These are phyloP conservation scores for Mionectes macconnelli DNA, from an alignment of 2,113 vertebrate genomes.

Conservation along the genomic window DNA sequence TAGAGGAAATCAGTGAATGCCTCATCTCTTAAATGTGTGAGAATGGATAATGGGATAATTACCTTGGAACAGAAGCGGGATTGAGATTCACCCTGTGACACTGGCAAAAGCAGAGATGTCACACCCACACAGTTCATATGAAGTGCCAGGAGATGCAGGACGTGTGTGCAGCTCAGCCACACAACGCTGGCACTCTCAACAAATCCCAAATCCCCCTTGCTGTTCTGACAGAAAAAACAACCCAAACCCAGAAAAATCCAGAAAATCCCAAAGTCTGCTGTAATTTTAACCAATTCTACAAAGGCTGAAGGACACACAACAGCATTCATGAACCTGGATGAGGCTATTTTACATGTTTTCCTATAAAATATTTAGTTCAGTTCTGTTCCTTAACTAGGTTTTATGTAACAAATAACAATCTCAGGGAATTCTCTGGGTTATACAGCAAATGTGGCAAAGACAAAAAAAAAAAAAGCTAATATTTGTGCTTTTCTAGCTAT, in stretches of 20 bases:
- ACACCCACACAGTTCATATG: rapidly evolving
- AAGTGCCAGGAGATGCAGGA: not conserved
- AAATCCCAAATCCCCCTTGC: not conserved
- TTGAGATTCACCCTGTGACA: not conserved
- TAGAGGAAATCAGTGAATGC: not conserved
- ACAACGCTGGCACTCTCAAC: not conserved
- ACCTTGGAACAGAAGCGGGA: not conserved
- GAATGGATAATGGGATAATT: not conserved
- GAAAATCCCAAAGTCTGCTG: not conserved
- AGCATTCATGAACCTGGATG: not conserved
- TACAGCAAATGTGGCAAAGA: not conserved
- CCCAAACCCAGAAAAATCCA: not conserved
- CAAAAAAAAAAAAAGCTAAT: not conserved
- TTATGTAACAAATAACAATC: not conserved
- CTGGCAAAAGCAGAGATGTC: not conserved
- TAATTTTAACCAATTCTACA: not conserved
- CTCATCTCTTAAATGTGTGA: not conserved
- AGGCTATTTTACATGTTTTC: not conserved
- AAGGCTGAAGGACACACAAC: not conserved
- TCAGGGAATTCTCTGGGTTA: not conserved
- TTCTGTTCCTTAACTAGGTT: not conserved
- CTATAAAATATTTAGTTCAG: not conserved
- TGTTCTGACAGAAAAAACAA: not conserved
- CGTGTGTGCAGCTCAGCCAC: not conserved
- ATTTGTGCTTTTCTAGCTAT: not conserved